Conservation (phyloP, 2,888 invertebrate genomes). For the Trilocha varians region DNA sequence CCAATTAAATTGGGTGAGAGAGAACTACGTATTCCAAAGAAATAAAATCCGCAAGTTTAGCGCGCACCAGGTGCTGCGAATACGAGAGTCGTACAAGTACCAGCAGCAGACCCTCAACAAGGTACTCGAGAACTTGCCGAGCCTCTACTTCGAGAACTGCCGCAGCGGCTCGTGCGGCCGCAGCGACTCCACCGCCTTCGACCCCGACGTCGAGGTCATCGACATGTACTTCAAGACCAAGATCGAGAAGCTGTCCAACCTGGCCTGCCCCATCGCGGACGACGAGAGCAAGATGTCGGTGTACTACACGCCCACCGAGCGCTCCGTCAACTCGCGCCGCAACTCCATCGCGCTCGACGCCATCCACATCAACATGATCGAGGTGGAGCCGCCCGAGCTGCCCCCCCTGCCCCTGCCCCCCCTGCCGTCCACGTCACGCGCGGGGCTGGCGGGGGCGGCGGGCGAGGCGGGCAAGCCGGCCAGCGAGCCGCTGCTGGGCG, state of each 20-base stretch:
- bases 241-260: slow-evolving; percentile 73
- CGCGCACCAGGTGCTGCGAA: slow-evolving; percentile 89
- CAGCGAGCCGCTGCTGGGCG: slow-evolving; percentile 60
- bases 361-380: slow-evolving; percentile 80
- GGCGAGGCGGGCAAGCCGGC: slow-evolving; percentile 39
- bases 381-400: slow-evolving; percentile 53
- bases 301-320: slow-evolving; percentile 87
- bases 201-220: slow-evolving; percentile 76
- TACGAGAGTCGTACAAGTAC: slow-evolving; percentile 95
- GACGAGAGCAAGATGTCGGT: slow-evolving; percentile 81
- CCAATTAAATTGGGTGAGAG: slow-evolving; percentile 94
- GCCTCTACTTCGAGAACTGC: slow-evolving; percentile 93
- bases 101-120: slow-evolving; percentile 96
- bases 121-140: slow-evolving; percentile 92
- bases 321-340: slow-evolving; percentile 69
- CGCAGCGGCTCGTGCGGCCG: slow-evolving; percentile 86
- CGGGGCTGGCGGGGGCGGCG: slow-evolving; percentile 14
- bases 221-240: slow-evolving; percentile 80
- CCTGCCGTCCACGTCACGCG: slow-evolving; percentile 29
- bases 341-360: slow-evolving; percentile 68
- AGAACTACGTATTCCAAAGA: slow-evolving; percentile 95
- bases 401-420: slow-evolving; percentile 48
- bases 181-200: slow-evolving; percentile 83
- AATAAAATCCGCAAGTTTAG: slow-evolving; percentile 96
- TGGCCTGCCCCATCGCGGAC: slow-evolving; percentile 68